Conservation (phyloP, 2,113 vertebrate species). For the Polypterus bichir region DNA sequence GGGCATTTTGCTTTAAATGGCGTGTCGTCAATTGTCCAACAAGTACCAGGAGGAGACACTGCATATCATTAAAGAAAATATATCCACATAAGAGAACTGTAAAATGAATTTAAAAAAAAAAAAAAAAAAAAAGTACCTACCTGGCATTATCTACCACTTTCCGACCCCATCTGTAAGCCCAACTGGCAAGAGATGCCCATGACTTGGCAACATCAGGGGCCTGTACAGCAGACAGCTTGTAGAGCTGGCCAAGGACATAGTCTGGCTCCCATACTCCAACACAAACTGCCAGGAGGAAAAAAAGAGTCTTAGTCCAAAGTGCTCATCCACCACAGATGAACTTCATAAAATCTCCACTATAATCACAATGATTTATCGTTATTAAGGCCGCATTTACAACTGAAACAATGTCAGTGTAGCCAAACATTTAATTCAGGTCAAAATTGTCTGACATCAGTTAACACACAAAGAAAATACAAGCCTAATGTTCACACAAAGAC, state of each 20-base stretch:
- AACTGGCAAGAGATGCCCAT: conserved; percentile 91
- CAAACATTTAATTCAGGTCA: too few relatives aligned
- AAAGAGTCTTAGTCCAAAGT: conserved; percentile 1
- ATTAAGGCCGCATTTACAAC: too few relatives aligned
- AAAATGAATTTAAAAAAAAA: not conserved
- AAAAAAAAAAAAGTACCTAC: conserved; percentile 36
- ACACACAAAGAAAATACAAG: too few relatives aligned
- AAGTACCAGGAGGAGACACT: too few relatives aligned
- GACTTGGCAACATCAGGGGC: conserved; percentile 94
- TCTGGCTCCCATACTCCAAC: conserved; percentile 94
- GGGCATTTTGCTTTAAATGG: too few relatives aligned
- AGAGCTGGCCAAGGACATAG: conserved; percentile 86
- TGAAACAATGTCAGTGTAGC: too few relatives aligned
- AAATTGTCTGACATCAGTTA: too few relatives aligned
- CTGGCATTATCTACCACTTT: conserved; percentile 97
- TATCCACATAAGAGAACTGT: too few relatives aligned
- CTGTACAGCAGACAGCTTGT: conserved; percentile 82
- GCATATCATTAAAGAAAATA: too few relatives aligned
- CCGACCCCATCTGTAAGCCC: conserved; percentile 94
- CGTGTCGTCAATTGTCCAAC: too few relatives aligned
- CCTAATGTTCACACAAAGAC: too few relatives aligned
- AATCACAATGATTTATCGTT: too few relatives aligned
- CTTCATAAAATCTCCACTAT: not conserved
- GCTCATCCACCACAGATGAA: not conserved
- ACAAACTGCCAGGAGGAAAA: conserved; percentile 52